Conservation (phyloP, 2,888 invertebrate species). For the Sycophila texana region DNA sequence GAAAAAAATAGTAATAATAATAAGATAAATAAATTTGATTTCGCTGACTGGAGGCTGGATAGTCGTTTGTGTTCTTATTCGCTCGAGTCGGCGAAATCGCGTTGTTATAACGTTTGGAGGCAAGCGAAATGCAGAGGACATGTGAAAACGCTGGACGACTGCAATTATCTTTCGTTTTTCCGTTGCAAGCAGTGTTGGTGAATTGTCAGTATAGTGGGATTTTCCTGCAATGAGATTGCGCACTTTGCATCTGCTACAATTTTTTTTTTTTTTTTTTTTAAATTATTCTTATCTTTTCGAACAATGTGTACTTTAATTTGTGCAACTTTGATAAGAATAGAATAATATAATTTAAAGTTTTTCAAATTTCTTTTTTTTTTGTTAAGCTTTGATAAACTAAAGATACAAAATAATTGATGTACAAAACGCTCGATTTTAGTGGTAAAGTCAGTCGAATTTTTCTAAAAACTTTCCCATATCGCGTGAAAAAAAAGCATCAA, state of each 20-base stretch:
- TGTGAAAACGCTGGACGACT: neutral
- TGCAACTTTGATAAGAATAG: too few species aligned
- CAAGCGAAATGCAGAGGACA: neutral
- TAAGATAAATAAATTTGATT: slow-evolving; percentile 25
- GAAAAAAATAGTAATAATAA: neutral
- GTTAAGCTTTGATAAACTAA: too few species aligned
- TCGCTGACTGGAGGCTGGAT: slow-evolving; percentile 13
- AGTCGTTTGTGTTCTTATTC: slow-evolving; percentile 21
- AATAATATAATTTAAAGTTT: neutral
- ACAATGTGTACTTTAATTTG: too few species aligned
- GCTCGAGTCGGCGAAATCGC: slow-evolving; percentile 25
- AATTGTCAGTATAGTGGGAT: neutral
- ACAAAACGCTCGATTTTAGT: too few species aligned
- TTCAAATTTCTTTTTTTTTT: too few species aligned
- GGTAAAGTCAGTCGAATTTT: too few species aligned
- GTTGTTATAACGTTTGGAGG: slow-evolving; percentile 14
- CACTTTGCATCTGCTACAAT: neutral
- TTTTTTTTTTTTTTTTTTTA: neutral
- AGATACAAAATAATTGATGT: too few species aligned
- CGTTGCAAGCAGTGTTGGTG: neutral
- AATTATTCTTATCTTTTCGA: neutral
- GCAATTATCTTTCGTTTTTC: neutral
- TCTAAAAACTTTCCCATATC: too few species aligned
- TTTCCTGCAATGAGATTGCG: slow-evolving; percentile 6
- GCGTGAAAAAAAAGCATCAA: too few species aligned